These are phyloP conservation scores for Acromyrmex charruanus DNA, from an alignment of 1,140 invertebrate species.

Conservation along the genomic window DNA sequence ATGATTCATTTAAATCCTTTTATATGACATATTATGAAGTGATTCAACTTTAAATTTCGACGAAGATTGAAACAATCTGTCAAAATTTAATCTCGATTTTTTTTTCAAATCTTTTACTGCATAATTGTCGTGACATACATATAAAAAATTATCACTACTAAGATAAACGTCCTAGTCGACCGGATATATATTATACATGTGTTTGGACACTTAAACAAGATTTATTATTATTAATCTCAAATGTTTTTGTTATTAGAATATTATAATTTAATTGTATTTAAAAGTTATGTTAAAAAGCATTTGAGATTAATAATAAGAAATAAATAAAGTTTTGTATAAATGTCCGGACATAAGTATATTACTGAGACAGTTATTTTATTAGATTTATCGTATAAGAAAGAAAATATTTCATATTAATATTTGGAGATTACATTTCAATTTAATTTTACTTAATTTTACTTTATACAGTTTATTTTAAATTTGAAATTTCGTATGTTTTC, in stretches of 20 bases:
- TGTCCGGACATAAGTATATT: too few relatives aligned
- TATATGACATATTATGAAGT: background rate
- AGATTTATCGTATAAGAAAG: background rate
- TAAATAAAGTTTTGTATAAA: too few relatives aligned
- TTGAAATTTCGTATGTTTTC: background rate
- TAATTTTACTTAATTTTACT: background rate
- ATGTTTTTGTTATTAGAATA: too few relatives aligned
- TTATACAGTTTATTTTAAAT: background rate
- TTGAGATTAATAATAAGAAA: too few relatives aligned
- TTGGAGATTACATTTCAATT: background rate
- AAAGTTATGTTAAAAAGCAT: too few relatives aligned
- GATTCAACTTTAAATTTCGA: slow-evolving; percentile 22
- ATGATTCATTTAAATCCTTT: slow-evolving; percentile 42
- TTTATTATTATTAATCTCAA: too few relatives aligned
- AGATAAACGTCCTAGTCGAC: too few relatives aligned
- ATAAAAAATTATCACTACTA: background rate
- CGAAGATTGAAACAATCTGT: background rate
- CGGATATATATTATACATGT: too few relatives aligned
- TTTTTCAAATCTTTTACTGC: background rate
- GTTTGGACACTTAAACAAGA: too few relatives aligned
- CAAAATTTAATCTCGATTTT: background rate
- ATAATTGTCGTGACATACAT: background rate
- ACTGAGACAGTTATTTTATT: background rate
- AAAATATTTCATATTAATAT: slow-evolving; percentile 1
- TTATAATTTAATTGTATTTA: too few relatives aligned